Evolutionary conservation across 2,888 invertebrate species (phyloP).

Genomic region (Diogma glabrata): DNA sequence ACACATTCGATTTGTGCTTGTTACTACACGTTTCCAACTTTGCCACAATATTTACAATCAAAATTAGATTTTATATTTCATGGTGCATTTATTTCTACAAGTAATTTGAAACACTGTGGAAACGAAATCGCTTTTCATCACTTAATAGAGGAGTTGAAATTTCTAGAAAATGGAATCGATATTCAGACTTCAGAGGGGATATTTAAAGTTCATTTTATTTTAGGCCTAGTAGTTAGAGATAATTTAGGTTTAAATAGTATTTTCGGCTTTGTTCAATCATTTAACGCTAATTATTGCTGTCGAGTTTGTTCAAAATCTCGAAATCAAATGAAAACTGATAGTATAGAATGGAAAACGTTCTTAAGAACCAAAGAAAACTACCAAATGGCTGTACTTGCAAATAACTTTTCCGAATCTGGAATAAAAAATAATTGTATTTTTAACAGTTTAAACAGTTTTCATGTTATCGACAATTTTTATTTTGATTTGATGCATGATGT

Average conservation of each 20-base stretch:
- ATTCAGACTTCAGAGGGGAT: neutral
- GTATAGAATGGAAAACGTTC: neutral
- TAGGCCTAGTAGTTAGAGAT: neutral
- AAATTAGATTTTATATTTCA: slow-evolving; percentile 1
- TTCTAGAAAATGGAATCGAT: neutral
- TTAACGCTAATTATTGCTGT: neutral
- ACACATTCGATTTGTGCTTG: neutral
- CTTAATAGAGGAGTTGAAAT: neutral
- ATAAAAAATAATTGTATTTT: neutral
- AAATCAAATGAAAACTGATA: neutral
- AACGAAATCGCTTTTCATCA: neutral
- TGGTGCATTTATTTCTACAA: neutral
- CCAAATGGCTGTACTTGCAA: neutral
- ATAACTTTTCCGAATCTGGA: neutral
- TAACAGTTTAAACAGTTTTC: neutral
- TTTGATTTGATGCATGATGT: neutral
- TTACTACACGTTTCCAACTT: neutral
- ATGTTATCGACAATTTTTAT: neutral
- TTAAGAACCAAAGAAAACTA: neutral
- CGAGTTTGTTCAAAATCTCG: neutral
- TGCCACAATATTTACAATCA: neutral
- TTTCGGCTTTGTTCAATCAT: neutral
- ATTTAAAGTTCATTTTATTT: neutral
- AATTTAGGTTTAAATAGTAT: neutral
- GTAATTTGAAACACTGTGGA: neutral